phyloP scores from a whole-genome alignment of 2,888 invertebrate genomes.

The Apamea sordens region DNA sequence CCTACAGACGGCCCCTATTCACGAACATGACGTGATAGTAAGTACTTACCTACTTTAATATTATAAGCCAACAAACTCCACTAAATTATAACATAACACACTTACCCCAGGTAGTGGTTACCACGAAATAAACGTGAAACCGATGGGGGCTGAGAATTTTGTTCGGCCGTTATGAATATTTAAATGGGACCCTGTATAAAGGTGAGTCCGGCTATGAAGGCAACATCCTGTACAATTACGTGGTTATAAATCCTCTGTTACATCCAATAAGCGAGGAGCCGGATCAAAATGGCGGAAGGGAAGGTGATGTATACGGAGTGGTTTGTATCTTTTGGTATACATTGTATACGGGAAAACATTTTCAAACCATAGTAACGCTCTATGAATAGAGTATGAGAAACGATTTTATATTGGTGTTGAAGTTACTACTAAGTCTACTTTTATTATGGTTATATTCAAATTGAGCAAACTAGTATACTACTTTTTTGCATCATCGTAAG shows the following conservation, averaged over 20 bases:
- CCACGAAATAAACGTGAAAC: constrained; percentile 44
- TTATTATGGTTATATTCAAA: no score
- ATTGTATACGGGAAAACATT: not conserved
- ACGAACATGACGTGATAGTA: not conserved
- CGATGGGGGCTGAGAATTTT: constrained; percentile 43
- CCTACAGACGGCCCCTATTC: not conserved
- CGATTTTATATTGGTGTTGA: not conserved
- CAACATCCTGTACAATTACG: constrained; percentile 55
- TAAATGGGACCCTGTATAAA: constrained; percentile 49
- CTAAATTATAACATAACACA: constrained; percentile 45
- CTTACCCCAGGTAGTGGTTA: constrained; percentile 19
- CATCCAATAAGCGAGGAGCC: constrained; percentile 44
- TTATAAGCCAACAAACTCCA: constrained; percentile 10
- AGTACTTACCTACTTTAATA: constrained; percentile 15
- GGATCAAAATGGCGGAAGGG: constrained; percentile 44
- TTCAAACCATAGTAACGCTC: not conserved
- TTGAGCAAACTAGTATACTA: no score
- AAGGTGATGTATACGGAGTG: not conserved
- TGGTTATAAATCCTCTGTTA: constrained; percentile 61
- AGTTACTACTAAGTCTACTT: no score
- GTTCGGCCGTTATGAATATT: constrained; percentile 61
- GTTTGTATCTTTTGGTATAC: constrained; percentile 13
- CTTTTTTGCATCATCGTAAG: no score
- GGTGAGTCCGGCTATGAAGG: constrained; percentile 47
- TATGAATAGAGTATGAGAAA: not conserved